Percentiles rank a stretch among this genome's conserved stretches.
Conservation (phyloP, 2,113 vertebrate genomes). For the Rafetus swinhoei region DNA sequence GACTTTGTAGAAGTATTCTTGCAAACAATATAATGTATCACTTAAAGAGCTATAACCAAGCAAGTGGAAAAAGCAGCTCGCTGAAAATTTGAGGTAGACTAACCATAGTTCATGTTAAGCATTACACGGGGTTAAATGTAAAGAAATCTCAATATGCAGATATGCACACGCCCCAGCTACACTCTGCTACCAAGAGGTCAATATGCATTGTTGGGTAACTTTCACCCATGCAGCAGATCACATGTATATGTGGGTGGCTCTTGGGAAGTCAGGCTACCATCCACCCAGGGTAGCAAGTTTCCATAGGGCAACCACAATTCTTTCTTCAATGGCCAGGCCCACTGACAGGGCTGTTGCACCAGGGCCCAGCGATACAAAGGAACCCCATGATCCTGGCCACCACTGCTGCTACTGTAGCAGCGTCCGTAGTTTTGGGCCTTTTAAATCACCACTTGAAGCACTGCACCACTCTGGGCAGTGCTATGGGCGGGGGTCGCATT, state of each 20-base stretch:
- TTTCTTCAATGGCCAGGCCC: neutral
- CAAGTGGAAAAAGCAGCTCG: constrained; percentile 71
- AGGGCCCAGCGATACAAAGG: too few relatives aligned
- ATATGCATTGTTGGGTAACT: neutral
- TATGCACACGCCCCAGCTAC: neutral
- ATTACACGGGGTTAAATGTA: constrained; percentile 46
- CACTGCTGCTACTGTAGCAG: too few relatives aligned
- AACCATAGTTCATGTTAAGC: constrained; percentile 21
- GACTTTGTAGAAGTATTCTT: constrained; percentile 65
- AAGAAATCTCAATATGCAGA: constrained; percentile 47
- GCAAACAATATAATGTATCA: constrained; percentile 73
- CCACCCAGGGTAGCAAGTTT: neutral
- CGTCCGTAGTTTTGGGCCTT: too few relatives aligned
- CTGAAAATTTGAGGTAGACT: constrained; percentile 7
- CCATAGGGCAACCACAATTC: neutral
- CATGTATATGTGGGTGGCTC: neutral
- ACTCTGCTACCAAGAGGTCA: neutral
- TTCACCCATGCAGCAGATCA: neutral
- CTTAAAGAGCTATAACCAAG: constrained; percentile 75
- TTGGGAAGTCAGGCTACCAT: neutral
- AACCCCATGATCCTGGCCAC: too few relatives aligned
- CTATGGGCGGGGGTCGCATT: too few relatives aligned
- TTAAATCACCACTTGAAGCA: too few relatives aligned
- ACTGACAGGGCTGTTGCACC: too few relatives aligned
- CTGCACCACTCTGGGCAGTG: too few relatives aligned